phyloP scores from a whole-genome alignment of 2,888 invertebrate genomes.

The Cheilosia pagana region DNA sequence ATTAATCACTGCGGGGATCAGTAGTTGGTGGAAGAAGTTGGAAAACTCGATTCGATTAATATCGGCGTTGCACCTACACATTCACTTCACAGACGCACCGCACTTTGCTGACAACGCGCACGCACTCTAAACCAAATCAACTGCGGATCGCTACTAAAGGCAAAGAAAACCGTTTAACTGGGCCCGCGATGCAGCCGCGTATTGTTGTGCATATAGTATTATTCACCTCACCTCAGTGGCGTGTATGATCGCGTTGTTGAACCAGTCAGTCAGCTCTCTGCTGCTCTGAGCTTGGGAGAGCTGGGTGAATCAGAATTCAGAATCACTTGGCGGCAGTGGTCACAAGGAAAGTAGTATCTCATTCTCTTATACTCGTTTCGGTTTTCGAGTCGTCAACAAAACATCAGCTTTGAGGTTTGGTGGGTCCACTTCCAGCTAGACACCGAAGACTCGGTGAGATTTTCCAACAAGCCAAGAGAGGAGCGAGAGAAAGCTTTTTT shows the following conservation, averaged over 20 bases:
- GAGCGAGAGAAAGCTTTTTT: slow-evolving; percentile 41
- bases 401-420: slow-evolving; percentile 4
- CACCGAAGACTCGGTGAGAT: no score
- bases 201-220: slow-evolving; percentile 51
- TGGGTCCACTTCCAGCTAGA: background rate
- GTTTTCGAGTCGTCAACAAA: slow-evolving; percentile 16
- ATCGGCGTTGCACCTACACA: slow-evolving; percentile 28
- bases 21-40: slow-evolving; percentile 1
- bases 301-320: slow-evolving; percentile 36
- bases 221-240: slow-evolving; percentile 65
- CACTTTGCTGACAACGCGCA: slow-evolving; percentile 57
- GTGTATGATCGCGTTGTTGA: slow-evolving; percentile 57
- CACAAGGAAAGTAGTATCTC: slow-evolving; percentile 35
- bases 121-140: slow-evolving; percentile 72
- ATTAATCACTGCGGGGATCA: slow-evolving; percentile 12
- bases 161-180: slow-evolving; percentile 72
- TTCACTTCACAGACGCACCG: slow-evolving; percentile 23
- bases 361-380: slow-evolving; percentile 54
- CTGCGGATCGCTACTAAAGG: slow-evolving; percentile 72
- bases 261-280: slow-evolving; percentile 71
- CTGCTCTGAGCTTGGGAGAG: slow-evolving; percentile 29
- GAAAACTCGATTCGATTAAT: slow-evolving; percentile 26
- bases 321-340: background rate
- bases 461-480: no score
- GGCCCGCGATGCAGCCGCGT: slow-evolving; percentile 54